Evolutionary conservation across 2,888 invertebrate genomes (phyloP), one percentile per base, ranked within the genome.

Genomic region (Limnephilus rhombicus): DNA sequence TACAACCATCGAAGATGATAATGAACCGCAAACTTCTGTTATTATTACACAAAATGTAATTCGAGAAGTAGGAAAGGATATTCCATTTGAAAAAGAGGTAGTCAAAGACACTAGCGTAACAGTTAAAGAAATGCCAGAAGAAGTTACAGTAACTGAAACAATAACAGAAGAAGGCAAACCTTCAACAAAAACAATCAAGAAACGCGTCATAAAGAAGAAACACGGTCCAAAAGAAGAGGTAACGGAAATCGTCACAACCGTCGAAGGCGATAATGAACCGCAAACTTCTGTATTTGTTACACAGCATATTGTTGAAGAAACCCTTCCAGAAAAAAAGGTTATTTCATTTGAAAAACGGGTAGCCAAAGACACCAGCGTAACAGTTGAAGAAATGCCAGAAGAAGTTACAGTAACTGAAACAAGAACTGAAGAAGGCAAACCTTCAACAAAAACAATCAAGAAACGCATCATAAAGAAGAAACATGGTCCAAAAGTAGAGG

Each of bases 151-250:
- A 87, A 92, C 94, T 86, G 92, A 94, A 94, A 7, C 94, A 94
- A 4, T 94, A 94, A 92, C 94, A 94, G 91, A 93, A 93, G 93
- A 90, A 93, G 34, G 94, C 94, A 85, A 41, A 88, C 92, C 81
- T 95, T 95, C 93, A 95, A 94, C 94, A 12, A 96, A 94, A 94
- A 95, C 94, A 13, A 93, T 94, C 49, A 94, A 94, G 88, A 94
- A 95, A n/a, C 95, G 95, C 93, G 95, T 94, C 13, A 94, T 95
- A 9, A 95, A 94, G 88, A 95, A 95, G 93, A 95, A 94, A n/a
- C 94, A 95, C 90, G 95, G 95, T 24, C 94, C 94, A 9, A 94
- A 94, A 89, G 95, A 95, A 53, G 95, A 95, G 94, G 94, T 95
- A 0, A 95, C 95, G 0, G 95, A 95, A 91, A 95, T 95, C 68